Evolutionary conservation across 2,888 invertebrate species (phyloP).

Genomic region (Hydriomena furcata): DNA sequence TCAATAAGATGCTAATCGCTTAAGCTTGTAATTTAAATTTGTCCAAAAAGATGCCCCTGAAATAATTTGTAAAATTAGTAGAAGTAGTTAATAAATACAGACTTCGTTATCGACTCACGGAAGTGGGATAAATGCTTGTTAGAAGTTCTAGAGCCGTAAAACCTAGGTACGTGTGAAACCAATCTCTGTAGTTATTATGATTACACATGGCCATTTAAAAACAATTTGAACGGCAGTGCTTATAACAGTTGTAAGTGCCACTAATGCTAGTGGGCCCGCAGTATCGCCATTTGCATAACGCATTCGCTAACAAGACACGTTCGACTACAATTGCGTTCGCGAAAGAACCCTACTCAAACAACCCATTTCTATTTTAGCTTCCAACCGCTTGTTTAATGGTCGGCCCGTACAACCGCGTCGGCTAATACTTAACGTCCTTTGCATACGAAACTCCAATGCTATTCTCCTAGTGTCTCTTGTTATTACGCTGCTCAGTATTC

Average conservation of each 20-base stretch:
- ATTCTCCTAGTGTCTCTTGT: slow-evolving; percentile 74
- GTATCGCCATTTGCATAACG: slow-evolving; percentile 70
- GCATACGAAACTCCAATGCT: slow-evolving; percentile 78
- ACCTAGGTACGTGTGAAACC: slow-evolving; percentile 9
- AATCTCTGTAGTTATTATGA: slow-evolving; percentile 7
- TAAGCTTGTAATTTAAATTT: too few species aligned
- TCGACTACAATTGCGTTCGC: slow-evolving; percentile 80
- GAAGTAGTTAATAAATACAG: too few species aligned
- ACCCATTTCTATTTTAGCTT: slow-evolving; percentile 81
- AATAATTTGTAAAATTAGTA: too few species aligned
- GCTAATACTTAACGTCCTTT: slow-evolving; percentile 83
- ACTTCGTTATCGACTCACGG: neutral
- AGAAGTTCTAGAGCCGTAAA: slow-evolving; percentile 2
- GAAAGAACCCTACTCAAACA: slow-evolving; percentile 83
- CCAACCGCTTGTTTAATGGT: slow-evolving; percentile 81
- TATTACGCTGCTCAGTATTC: slow-evolving; percentile 78
- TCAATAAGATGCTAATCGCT: too few species aligned
- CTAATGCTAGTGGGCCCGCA: slow-evolving; percentile 43
- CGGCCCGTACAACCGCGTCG: slow-evolving; percentile 80
- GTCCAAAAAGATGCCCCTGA: too few species aligned
- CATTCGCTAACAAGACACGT: slow-evolving; percentile 83
- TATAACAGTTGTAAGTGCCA: slow-evolving; percentile 36
- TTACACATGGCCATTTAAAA: slow-evolving; percentile 22
- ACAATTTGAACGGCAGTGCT: slow-evolving; percentile 25
- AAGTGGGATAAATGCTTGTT: slow-evolving; percentile 9